These are phyloP conservation scores for Onychostruthus taczanowskii DNA, from an alignment of 2,113 vertebrate genomes.

Conservation along the genomic window DNA sequence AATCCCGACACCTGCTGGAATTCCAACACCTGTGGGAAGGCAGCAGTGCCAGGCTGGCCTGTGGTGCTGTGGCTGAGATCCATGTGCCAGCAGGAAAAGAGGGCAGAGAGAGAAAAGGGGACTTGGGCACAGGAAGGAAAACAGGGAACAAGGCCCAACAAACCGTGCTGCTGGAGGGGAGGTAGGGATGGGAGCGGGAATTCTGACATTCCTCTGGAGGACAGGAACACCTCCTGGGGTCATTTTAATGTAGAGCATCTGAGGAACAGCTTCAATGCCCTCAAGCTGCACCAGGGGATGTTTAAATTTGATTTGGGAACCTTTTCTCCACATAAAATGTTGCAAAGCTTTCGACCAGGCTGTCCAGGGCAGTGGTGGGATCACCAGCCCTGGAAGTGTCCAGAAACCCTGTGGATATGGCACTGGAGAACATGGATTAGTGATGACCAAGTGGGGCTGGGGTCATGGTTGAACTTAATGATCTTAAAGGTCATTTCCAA, in stretches of 20 bases:
- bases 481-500: neutral
- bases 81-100: neutral
- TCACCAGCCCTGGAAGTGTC: neutral
- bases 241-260: neutral
- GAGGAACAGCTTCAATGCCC: neutral
- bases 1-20: neutral
- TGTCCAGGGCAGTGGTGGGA: neutral
- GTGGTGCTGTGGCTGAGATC: neutral
- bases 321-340: neutral
- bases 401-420: neutral
- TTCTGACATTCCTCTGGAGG: neutral
- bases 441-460: neutral
- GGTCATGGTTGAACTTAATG: neutral
- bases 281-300: neutral
- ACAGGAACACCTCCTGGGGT: neutral
- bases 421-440: neutral
- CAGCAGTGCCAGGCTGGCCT: neutral
- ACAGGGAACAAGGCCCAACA: neutral
- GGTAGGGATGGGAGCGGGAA: neutral
- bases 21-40: neutral
- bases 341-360: neutral
- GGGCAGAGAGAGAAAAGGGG: neutral
- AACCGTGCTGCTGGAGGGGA: fast-evolving
- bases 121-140: neutral
- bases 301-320: neutral